Base-by-base conservation (phyloP, 2,113 vertebrate species). In the Poeciliopsis prolifica region DNA sequence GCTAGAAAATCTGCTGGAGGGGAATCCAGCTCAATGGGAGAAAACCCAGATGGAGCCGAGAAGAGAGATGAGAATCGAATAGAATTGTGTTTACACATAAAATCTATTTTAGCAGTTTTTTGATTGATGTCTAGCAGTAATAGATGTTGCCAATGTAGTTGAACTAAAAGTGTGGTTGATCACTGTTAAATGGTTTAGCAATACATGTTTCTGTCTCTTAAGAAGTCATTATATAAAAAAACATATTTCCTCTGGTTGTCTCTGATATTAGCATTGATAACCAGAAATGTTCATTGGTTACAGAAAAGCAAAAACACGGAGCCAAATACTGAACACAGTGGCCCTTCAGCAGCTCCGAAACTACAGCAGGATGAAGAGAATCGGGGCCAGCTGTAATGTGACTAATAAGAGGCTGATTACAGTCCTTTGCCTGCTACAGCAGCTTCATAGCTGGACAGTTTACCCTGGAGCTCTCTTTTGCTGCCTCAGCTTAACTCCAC, bases 401-500 rank as follows among this genome's bases (percentile, higher is more conserved):
- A 60, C 75, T 83, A 70, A 73, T 86, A 37, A 8, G 4, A 37
- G 73, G 78, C 76, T 74, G 26, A 84, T 82, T 77, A 77, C 54
- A 31, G 68, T 67, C 65, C 80, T 88, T 69, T 85, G 71, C 79
- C 79, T 86, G 88, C 81, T 72, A 71, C 83, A 82, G 89, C 82
- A 85, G 81, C 75, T 82, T 86, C 72, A 8, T 87, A 81, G 81
- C 89, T 74, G 84, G 85, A 81, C 84, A 83, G 78, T 89, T 90
- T 82, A 85, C 79, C 86, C 87, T 73, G 84, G 86, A 85, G 79
- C 80, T 91, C 80, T 76, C 78, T 93, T 93, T 87, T 68, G 88
- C 92, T 93, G 90, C 68, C 90, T 94, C 87, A 91, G 90, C 92
- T 88, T 80, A 91, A 91, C 87, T 84, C 83, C 78, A 78, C 89